Evolutionary conservation across 2,888 invertebrate species (phyloP).

Genomic region (Epinotia demarniana): DNA sequence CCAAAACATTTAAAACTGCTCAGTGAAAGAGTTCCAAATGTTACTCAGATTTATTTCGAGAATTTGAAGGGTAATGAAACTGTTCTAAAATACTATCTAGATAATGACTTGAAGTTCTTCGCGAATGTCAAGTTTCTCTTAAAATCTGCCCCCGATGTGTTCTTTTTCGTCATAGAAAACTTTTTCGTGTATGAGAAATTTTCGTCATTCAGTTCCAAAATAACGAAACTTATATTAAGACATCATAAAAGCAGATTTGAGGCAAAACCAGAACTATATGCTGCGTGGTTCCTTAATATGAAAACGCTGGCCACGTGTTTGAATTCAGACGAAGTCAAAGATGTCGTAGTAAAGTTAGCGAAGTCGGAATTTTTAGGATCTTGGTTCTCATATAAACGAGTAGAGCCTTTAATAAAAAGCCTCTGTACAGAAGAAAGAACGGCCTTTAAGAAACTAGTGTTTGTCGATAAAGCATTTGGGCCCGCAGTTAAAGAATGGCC

Average conservation of each 20-base stretch:
- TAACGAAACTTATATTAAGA: constrained; percentile 60
- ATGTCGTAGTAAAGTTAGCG: constrained; percentile 58
- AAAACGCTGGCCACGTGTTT: constrained; percentile 59
- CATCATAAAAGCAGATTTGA: constrained; percentile 59
- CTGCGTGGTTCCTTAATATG: constrained; percentile 57
- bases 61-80: constrained; percentile 52
- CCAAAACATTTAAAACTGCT: constrained; percentile 61
- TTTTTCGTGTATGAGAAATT: constrained; percentile 54
- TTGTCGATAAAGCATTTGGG: constrained; percentile 61
- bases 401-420: constrained; percentile 63
- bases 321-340: constrained; percentile 58
- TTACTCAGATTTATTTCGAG: constrained; percentile 61
- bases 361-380: constrained; percentile 58
- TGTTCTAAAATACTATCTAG: constrained; percentile 51
- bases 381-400: constrained; percentile 61
- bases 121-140: constrained; percentile 58
- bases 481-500: constrained; percentile 56
- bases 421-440: constrained; percentile 54
- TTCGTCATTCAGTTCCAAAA: constrained; percentile 50
- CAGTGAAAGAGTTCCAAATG: constrained; percentile 59
- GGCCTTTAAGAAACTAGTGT: constrained; percentile 61
- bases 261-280: constrained; percentile 63
- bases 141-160: constrained; percentile 59
- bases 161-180: constrained; percentile 62
- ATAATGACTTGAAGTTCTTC: constrained; percentile 53